A percentile compares a stretch with the other conserved stretches of the same genome.
phyloP scores from a whole-genome alignment of 2,888 invertebrate genomes.

The Stegana nigrithorax region DNA sequence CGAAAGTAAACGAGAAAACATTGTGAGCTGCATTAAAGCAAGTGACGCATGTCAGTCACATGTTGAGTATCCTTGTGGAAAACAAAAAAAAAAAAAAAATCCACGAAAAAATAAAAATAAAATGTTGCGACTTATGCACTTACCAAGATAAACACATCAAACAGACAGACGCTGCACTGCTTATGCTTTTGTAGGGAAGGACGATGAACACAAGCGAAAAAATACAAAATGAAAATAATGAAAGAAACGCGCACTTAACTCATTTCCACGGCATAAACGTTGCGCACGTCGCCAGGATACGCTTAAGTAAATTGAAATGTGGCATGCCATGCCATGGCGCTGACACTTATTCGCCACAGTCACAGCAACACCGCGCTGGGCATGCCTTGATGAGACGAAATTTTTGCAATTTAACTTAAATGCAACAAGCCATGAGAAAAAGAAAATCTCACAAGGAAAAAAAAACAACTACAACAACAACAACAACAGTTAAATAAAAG shows the following conservation, averaged over 20 bases:
- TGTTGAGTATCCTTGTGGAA: conserved; percentile 2
- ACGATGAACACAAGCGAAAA: not conserved
- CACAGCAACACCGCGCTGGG: no score
- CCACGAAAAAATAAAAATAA: no score
- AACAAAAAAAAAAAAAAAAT: no score
- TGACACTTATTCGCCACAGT: conserved; percentile 49
- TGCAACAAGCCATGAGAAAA: conserved; percentile 2
- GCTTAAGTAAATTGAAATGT: conserved; percentile 58
- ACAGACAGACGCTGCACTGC: not conserved
- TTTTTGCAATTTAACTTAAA: conserved; percentile 2
- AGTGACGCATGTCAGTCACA: not conserved
- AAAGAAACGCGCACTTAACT: not conserved
- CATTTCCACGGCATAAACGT: not conserved
- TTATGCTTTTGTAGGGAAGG: not conserved
- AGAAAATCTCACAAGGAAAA: not conserved
- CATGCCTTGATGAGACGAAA: no score
- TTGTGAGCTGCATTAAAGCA: not conserved
- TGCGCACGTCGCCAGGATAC: conserved; percentile 29
- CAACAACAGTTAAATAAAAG: no score
- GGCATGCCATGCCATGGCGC: conserved; percentile 38
- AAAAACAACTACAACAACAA: not conserved
- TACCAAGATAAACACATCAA: conserved; percentile 4
- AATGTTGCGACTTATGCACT: conserved; percentile 1
- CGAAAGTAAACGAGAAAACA: not conserved
- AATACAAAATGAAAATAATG: not conserved